Evolutionary conservation across 2,113 vertebrate genomes (phyloP), one percentile per base, ranked within the genome.

Genomic region (Cichladusa arquata): DNA sequence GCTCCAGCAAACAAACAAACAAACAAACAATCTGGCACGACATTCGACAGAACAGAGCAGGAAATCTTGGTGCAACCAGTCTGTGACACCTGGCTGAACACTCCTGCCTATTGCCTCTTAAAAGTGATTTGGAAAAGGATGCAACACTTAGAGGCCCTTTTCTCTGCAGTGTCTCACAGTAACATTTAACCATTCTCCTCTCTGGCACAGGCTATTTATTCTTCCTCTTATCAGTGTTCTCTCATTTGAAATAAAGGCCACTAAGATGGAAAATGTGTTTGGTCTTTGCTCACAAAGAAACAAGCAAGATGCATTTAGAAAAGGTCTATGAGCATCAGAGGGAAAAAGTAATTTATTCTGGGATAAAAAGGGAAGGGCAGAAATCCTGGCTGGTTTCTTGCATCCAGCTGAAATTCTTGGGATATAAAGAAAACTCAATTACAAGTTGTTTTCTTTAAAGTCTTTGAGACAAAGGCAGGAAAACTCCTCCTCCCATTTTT

Each of bases 11-110:
- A 8, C 0, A 0, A 67, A 24, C 33, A 16, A 45, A 45, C 44
- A 45, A 45, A 44, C 42, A 44, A 19, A 7, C 0, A 0, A 16
- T 20, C 9, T 20, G 11, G 28, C 0, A 0, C 0, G 2, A 8
- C 2, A 2, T 7, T 16, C 2, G 1, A 47, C 5, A 10, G 12
- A 54, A 24, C 5, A 4, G 48, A 1, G 45, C 65, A 50, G 44
- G 69, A n/a, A 54, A 14, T 31, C 42, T 50, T 50, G 44, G 19
- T 26, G 11, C 36, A 45, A 24, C 8, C 25, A 14, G 10, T 19
- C 83, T 47, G 53, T 38, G 60, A 36, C 60, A 61, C 64, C 29
- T 22, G 34, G 23, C 54, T 88, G 60, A 28, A 31, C 40, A 36
- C 28, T 50, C 38, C 69, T 77, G 60, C 20, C 48, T 33, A 2